A percentile compares a stretch with the other conserved stretches of the same genome.
These are phyloP conservation scores for Oreochromis niloticus DNA, from an alignment of 2,113 vertebrate species.

Conservation along the genomic window DNA sequence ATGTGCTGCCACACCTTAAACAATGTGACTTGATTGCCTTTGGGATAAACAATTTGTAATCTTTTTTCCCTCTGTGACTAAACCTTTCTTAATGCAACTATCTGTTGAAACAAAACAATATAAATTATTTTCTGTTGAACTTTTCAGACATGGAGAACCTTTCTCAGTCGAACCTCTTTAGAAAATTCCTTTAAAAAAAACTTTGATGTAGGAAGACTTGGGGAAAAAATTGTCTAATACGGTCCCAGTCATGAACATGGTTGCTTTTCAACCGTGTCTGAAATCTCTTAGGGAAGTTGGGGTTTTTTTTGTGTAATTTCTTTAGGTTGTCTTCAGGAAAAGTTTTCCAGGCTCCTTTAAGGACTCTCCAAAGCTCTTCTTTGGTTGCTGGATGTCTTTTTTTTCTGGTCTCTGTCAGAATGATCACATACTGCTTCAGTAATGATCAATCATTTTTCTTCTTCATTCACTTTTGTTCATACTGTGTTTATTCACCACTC, in stretches of 20 bases:
- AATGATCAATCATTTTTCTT: neutral
- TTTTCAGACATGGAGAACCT: neutral
- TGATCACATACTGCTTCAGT: neutral
- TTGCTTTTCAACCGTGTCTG: neutral
- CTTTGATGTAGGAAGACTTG: neutral
- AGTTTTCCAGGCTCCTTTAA: neutral
- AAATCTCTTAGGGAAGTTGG: neutral
- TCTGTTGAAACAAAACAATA: neutral
- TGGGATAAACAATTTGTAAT: neutral
- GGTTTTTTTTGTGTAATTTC: neutral
- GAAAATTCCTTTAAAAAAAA: neutral
- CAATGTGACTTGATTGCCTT: neutral
- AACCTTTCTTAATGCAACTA: neutral
- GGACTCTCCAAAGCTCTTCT: neutral
- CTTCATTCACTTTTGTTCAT: neutral
- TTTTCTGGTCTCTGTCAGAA: neutral
- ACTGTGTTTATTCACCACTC: neutral
- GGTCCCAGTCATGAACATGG: neutral
- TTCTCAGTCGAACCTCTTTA: neutral
- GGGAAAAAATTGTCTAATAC: fast-evolving
- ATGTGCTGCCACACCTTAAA: neutral
- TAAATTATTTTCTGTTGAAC: neutral
- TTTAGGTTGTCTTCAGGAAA: neutral
- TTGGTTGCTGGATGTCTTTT: neutral
- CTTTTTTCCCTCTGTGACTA: neutral